Evolutionary conservation across 2,113 vertebrate species (phyloP).

Genomic region (Triplophysa dalaica): DNA sequence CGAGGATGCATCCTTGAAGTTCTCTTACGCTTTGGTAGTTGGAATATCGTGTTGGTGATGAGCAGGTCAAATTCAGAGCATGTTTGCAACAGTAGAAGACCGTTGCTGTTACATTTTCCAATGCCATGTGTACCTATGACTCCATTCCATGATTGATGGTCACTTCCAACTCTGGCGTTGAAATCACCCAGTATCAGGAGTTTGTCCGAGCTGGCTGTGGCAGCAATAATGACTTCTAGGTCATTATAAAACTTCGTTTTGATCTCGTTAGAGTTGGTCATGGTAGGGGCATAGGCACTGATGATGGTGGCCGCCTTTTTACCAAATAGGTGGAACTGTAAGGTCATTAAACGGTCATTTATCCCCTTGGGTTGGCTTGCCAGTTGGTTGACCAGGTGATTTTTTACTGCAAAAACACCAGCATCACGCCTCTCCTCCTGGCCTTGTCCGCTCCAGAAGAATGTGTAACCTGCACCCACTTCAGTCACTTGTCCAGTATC

Average conservation of each 20-base stretch:
- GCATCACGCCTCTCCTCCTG: background rate
- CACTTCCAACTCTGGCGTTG: background rate
- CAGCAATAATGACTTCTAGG: background rate
- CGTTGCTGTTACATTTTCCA: conserved; percentile 23
- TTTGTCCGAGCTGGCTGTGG: background rate
- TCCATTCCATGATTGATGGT: background rate
- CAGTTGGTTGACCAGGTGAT: background rate
- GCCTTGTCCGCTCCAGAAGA: background rate
- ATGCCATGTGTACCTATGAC: conserved; percentile 18
- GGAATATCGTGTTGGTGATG: conserved; percentile 37
- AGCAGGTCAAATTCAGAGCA: conserved; percentile 20
- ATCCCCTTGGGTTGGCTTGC: background rate
- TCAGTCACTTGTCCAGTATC: background rate
- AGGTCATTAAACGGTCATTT: background rate
- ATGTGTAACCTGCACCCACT: background rate
- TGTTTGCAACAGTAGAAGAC: conserved; percentile 20
- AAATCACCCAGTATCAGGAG: conserved; percentile 14
- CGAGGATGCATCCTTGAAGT: conserved; percentile 43
- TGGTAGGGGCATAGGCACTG: conserved; percentile 14
- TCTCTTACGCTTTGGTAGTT: conserved; percentile 11
- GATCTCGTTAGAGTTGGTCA: conserved; percentile 19
- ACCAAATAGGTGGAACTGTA: background rate
- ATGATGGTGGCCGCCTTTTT: conserved; percentile 11
- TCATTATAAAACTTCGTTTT: conserved; percentile 22
- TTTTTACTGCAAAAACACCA: conserved; percentile 28